phyloP scores from a whole-genome alignment of 1,140 invertebrate species.

The Gonioctena quinquepunctata region DNA sequence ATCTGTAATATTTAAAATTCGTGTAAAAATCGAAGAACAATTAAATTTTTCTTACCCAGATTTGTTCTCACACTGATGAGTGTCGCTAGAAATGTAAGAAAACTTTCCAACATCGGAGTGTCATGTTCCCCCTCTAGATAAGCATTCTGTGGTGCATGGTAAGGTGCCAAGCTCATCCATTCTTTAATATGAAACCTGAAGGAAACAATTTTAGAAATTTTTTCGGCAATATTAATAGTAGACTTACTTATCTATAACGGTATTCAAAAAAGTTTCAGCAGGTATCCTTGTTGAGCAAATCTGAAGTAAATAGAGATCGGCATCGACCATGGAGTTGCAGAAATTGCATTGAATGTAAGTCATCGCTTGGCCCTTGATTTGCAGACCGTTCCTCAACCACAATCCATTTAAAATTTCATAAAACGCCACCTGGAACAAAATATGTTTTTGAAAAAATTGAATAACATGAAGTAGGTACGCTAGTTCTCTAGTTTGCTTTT shows the following conservation, averaged over 20 bases:
- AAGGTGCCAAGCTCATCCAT: conserved; percentile 80
- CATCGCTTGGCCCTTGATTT: conserved; percentile 98
- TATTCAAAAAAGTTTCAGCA: conserved; percentile 82
- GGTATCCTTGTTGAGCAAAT: conserved; percentile 88
- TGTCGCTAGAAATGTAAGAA: conserved; percentile 87
- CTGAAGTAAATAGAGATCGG: conserved; percentile 92
- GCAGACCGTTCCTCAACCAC: conserved; percentile 95
- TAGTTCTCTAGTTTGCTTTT: too few relatives aligned
- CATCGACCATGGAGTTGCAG: conserved; percentile 97
- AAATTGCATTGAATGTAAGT: conserved; percentile 98
- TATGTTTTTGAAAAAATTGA: too few relatives aligned
- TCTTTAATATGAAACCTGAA: conserved; percentile 79
- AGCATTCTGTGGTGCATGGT: conserved; percentile 64
- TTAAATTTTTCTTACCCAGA: conserved; percentile 74
- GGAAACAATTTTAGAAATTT: conserved; percentile 13
- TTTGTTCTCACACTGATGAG: conserved; percentile 90
- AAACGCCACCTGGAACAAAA: conserved; percentile 78
- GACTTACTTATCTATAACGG: conserved; percentile 83
- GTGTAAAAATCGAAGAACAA: too few relatives aligned
- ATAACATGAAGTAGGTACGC: too few relatives aligned
- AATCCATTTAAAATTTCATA: conserved; percentile 92
- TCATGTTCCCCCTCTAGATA: conserved; percentile 77
- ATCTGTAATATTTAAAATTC: too few relatives aligned
- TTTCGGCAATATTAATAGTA: not conserved
- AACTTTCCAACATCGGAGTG: conserved; percentile 88